Conservation (phyloP, 2,888 invertebrate genomes). For the Agapostemon virescens region DNA sequence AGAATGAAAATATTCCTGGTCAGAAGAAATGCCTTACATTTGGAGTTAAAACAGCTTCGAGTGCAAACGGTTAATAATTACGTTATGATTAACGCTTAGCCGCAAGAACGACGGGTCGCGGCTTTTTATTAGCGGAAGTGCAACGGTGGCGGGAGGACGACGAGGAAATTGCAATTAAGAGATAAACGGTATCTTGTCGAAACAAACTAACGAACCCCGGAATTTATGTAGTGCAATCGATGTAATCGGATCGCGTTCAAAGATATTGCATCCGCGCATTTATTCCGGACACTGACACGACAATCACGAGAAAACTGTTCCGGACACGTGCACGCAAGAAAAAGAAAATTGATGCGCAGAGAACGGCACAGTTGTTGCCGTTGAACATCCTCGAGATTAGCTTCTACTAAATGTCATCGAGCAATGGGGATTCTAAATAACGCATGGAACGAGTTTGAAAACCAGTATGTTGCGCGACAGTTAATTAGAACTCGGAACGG, state of each 20-base stretch:
- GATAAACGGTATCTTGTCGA: not conserved
- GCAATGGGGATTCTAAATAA: slow-evolving; percentile 39
- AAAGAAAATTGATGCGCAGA: not conserved
- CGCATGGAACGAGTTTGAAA: slow-evolving; percentile 47
- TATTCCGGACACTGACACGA: slow-evolving; percentile 28
- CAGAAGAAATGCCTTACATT: no score
- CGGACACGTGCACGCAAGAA: not conserved
- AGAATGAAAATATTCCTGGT: no score
- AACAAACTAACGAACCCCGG: not conserved
- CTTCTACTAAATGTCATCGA: slow-evolving; percentile 49
- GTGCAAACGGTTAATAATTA: no score
- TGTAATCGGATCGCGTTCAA: slow-evolving; percentile 34
- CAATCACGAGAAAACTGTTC: not conserved
- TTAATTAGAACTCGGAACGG: slow-evolving; percentile 51
- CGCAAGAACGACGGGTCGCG: not conserved
- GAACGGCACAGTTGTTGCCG: not conserved
- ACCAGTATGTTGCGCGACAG: slow-evolving; percentile 45
- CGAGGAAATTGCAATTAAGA: slow-evolving; percentile 52
- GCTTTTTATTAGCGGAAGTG: not conserved
- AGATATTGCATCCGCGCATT: not conserved
- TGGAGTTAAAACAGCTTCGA: no score
- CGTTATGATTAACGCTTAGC: not conserved
- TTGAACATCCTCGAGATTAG: slow-evolving; percentile 38
- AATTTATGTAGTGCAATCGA: slow-evolving; percentile 8
- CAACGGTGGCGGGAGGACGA: slow-evolving; percentile 19